Evolutionary conservation across 2,797 vertebrate species (phyloP).

Genomic region (Sebastes trivittatus): DNA sequence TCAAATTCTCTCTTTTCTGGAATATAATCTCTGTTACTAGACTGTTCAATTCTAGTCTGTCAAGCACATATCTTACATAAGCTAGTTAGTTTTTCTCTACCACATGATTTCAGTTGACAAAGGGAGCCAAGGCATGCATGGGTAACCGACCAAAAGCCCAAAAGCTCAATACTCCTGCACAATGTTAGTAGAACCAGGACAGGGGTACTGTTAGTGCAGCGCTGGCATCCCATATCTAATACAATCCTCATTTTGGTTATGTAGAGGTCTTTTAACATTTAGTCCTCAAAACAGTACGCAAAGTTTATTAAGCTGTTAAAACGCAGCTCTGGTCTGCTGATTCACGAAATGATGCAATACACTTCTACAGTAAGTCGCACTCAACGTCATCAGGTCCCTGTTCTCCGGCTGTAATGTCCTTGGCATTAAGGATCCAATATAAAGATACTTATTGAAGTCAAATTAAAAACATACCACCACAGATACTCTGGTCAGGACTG

Average conservation of each 20-base stretch:
- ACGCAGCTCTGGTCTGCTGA: background rate
- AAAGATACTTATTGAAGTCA: background rate
- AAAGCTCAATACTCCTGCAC: slow-evolving; percentile 26
- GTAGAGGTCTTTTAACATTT: slow-evolving; percentile 17
- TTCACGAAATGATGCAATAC: slow-evolving; percentile 4
- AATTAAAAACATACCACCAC: background rate
- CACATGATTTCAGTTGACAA: slow-evolving; percentile 33
- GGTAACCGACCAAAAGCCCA: slow-evolving; percentile 42
- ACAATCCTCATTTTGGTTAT: slow-evolving; percentile 25
- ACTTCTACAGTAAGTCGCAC: background rate
- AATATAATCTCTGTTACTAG: background rate
- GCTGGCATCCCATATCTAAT: slow-evolving; percentile 12
- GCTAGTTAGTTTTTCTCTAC: slow-evolving; percentile 26
- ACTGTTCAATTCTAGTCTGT: background rate
- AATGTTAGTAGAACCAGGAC: slow-evolving; percentile 47
- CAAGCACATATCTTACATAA: slow-evolving; percentile 20
- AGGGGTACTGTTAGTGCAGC: slow-evolving; percentile 22
- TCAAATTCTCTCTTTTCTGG: background rate
- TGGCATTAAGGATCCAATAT: background rate
- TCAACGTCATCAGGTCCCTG: background rate
- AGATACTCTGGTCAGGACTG: background rate
- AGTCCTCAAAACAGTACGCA: slow-evolving; percentile 1
- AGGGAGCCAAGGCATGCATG: slow-evolving; percentile 17
- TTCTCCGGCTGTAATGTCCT: background rate
- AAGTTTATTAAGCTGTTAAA: slow-evolving; percentile 22